These are phyloP conservation scores for Zaprionus ghesquierei DNA, from an alignment of 1,140 invertebrate species.

Conservation along the genomic window DNA sequence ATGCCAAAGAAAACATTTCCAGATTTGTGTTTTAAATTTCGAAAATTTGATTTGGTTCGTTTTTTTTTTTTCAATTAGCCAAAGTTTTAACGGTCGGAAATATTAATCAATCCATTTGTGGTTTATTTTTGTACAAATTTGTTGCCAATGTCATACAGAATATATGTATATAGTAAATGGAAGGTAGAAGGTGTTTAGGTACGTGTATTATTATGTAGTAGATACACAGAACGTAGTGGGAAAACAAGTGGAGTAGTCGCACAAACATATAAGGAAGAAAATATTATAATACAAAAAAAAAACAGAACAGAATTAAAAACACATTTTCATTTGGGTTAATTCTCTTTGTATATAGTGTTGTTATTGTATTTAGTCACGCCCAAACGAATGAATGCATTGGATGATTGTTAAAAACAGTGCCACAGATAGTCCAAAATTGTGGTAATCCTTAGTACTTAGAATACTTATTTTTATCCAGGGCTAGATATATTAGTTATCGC, in stretches of 20 bases:
- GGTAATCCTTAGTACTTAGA: neutral
- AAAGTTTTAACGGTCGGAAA: conserved; percentile 34
- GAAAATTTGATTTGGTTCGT: conserved; percentile 18
- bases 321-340: neutral
- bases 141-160: conserved; percentile 17
- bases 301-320: conserved; percentile 18
- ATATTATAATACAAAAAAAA: conserved; percentile 31
- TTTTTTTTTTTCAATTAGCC: conserved; percentile 58
- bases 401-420: conserved; percentile 1
- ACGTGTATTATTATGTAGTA: conserved; percentile 19
- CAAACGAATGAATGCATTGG: conserved; percentile 14
- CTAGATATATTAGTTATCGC: neutral
- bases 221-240: conserved; percentile 29
- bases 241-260: conserved; percentile 43
- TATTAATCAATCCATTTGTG: conserved; percentile 50
- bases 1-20: conserved; percentile 69
- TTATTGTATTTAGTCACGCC: conserved; percentile 23
- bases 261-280: conserved; percentile 46
- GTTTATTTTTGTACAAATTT: conserved; percentile 13
- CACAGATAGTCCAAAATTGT: neutral
- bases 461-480: neutral
- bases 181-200: neutral
- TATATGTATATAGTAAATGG: conserved; percentile 2
- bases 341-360: conserved; percentile 9
- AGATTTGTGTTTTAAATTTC: conserved; percentile 15